phyloP scores from a whole-genome alignment of 2,113 vertebrate genomes.

The Alces alces region DNA sequence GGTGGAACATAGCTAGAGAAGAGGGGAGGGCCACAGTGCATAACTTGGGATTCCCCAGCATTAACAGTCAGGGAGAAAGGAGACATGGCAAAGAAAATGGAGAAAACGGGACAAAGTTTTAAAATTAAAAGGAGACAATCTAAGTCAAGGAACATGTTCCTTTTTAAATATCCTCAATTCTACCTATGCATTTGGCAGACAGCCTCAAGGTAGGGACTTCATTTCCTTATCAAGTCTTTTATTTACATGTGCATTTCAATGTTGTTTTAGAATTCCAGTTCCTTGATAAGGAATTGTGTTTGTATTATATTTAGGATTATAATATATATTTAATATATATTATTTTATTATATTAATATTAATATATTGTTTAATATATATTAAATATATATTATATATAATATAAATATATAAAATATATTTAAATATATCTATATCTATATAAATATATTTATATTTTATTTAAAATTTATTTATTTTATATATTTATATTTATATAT shows the following conservation, averaged over 20 bases:
- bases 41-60: neutral
- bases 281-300: neutral
- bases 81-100: neutral
- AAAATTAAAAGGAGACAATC: neutral
- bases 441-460: too few relatives aligned
- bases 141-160: neutral
- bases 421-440: too few relatives aligned
- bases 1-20: neutral
- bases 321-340: too few relatives aligned
- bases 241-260: neutral
- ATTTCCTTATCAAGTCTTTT: neutral
- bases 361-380: too few relatives aligned
- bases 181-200: neutral
- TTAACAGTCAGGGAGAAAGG: neutral
- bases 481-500: too few relatives aligned
- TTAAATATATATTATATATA: too few relatives aligned
- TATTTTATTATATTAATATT: too few relatives aligned
- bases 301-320: neutral
- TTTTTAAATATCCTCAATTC: neutral
- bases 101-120: neutral
- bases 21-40: neutral
- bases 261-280: constrained; percentile 12
- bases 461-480: too few relatives aligned
- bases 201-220: neutral
- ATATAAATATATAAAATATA: too few relatives aligned